Percentiles rank a stretch among this genome's conserved stretches.
Conservation (phyloP, 1,140 invertebrate genomes). For the Pseudobourletiella spinata region DNA sequence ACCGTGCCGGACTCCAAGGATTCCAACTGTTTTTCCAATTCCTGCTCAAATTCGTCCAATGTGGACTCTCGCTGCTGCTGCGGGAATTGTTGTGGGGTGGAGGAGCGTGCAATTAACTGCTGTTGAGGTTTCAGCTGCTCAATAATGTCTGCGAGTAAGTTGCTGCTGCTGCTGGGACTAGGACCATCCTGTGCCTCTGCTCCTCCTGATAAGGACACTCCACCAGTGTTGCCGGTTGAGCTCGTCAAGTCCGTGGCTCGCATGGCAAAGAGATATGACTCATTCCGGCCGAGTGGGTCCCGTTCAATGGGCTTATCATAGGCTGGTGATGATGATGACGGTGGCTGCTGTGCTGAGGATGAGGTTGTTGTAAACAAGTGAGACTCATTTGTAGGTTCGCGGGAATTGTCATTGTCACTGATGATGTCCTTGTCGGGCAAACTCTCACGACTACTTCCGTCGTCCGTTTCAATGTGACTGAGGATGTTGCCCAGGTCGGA, state of each 20-base stretch:
- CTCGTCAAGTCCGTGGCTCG: too few relatives aligned
- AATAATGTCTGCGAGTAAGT: too few relatives aligned
- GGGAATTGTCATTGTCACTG: neutral
- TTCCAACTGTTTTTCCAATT: neutral
- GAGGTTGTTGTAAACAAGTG: neutral
- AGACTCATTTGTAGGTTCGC: neutral
- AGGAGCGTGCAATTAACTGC: too few relatives aligned
- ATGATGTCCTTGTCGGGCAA: too few relatives aligned
- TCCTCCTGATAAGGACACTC: too few relatives aligned
- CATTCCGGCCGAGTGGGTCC: slow-evolving; percentile 1
- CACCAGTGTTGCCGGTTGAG: too few relatives aligned
- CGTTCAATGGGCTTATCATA: neutral
- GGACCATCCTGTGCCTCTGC: too few relatives aligned
- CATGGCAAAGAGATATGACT: slow-evolving; percentile 13
- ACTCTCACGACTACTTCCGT: too few relatives aligned
- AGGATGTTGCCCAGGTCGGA: neutral
- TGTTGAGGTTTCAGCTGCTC: too few relatives aligned
- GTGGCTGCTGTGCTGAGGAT: neutral
- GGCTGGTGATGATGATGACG: neutral
- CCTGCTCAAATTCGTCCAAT: slow-evolving; percentile 3
- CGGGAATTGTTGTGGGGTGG: too few relatives aligned
- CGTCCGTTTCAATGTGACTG: neutral
- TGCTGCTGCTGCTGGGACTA: too few relatives aligned
- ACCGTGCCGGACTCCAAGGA: neutral
- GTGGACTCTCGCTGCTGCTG: too few relatives aligned